Conservation (phyloP, 2,797 vertebrate genomes). For the Hydrocynus forskahlii region DNA sequence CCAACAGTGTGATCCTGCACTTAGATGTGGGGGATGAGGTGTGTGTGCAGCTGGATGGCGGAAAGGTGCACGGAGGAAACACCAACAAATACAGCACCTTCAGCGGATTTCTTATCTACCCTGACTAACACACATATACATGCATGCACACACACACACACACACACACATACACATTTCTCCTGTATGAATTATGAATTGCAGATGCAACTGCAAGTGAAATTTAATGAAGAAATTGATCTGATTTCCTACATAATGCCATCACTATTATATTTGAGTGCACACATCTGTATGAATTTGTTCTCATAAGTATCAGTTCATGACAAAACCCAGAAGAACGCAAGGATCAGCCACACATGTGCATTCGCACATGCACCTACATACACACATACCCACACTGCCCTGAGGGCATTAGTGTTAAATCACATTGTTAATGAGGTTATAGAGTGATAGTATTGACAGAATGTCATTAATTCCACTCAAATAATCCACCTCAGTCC, state of each 20-base stretch:
- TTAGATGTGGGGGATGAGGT: conserved; percentile 96
- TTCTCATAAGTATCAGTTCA: neutral
- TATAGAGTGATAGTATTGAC: neutral
- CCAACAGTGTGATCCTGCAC: conserved; percentile 96
- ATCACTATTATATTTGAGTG: neutral
- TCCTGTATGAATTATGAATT: neutral
- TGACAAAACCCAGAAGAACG: neutral
- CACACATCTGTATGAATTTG: conserved; percentile 24
- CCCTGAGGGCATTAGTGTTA: conserved; percentile 1
- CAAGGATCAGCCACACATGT: neutral
- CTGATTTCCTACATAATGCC: neutral
- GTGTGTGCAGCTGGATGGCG: conserved; percentile 93
- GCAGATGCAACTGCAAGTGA: neutral
- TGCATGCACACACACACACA: conserved; percentile 47
- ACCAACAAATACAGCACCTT: conserved; percentile 99
- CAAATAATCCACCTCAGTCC: neutral
- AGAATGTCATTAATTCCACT: conserved; percentile 13
- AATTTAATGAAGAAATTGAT: neutral
- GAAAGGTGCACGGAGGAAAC: conserved; percentile 95
- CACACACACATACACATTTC: conserved; percentile 57
- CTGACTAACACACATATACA: conserved; percentile 82
- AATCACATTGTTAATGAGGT: conserved; percentile 18
- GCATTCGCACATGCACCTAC: neutral
- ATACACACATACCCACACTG: neutral
- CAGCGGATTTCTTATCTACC: conserved; percentile 96